phyloP scores from a whole-genome alignment of 30 jellyfish, hydroid and myxozoan genomes.

The Cassiopea xamachana region DNA sequence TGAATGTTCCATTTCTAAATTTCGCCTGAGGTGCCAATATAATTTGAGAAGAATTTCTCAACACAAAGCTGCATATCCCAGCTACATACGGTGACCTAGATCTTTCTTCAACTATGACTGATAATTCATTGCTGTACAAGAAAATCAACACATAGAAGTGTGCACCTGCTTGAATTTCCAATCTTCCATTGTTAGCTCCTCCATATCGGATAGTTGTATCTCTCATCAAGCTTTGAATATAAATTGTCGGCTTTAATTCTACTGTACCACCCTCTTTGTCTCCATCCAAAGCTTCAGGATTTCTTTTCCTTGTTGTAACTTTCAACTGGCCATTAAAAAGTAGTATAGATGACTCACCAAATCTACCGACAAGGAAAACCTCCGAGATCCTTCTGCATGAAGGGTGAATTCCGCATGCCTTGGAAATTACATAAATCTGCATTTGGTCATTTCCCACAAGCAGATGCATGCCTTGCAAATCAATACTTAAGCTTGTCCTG shows the following conservation, averaged over 20 bases:
- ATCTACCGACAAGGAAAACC: slow-evolving; percentile 33
- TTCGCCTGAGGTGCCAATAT: slow-evolving; percentile 6
- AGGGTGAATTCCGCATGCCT: slow-evolving; percentile 46
- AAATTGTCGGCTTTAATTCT: slow-evolving; percentile 3
- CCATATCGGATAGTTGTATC: slow-evolving; percentile 54
- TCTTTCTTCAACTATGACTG: slow-evolving; percentile 33
- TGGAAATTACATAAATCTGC: slow-evolving; percentile 18
- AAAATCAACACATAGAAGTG: slow-evolving; percentile 9
- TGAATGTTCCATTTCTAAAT: slow-evolving; percentile 40
- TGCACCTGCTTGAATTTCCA: slow-evolving; percentile 43
- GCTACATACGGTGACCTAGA: background rate
- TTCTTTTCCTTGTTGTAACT: slow-evolving; percentile 11
- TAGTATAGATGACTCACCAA: slow-evolving; percentile 56
- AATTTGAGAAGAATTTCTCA: background rate
- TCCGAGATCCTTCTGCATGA: slow-evolving; percentile 50
- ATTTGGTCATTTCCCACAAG: slow-evolving; percentile 16
- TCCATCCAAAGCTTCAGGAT: background rate
- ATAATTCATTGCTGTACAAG: slow-evolving; percentile 16
- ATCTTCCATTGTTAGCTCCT: slow-evolving; percentile 33
- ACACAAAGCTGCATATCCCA: slow-evolving; percentile 28
- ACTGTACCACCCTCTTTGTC: background rate
- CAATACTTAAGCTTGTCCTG: slow-evolving; percentile 34
- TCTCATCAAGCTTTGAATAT: slow-evolving; percentile 35
- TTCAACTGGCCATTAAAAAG: slow-evolving; percentile 15
- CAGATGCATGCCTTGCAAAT: slow-evolving; percentile 56